These are phyloP conservation scores for Liposcelis brunnea DNA, from an alignment of 2,888 invertebrate species.

Conservation along the genomic window DNA sequence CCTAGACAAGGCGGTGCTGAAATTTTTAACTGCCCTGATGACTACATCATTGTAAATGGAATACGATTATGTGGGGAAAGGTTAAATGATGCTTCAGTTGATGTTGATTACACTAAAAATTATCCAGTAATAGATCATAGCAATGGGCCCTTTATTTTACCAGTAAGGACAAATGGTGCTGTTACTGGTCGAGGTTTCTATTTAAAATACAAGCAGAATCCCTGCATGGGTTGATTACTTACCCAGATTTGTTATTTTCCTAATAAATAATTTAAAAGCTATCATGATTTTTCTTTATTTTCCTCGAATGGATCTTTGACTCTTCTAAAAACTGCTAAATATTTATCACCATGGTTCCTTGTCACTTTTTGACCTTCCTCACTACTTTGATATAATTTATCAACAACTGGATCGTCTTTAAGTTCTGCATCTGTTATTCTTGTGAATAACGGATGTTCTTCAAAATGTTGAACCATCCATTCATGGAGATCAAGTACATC, in stretches of 20 bases:
- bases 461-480: slow-evolving; percentile 92
- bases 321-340: slow-evolving; percentile 73
- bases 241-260: neutral
- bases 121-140: slow-evolving; percentile 50
- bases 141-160: slow-evolving; percentile 51
- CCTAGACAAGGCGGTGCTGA: slow-evolving; percentile 56
- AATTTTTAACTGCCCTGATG: slow-evolving; percentile 55
- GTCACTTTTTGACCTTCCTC: slow-evolving; percentile 98
- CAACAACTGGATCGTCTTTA: slow-evolving; percentile 65
- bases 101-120: slow-evolving; percentile 43
- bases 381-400: slow-evolving; percentile 76
- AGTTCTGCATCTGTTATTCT: slow-evolving; percentile 53
- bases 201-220: slow-evolving; percentile 48
- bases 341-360: slow-evolving; percentile 86
- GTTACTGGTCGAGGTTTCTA: slow-evolving; percentile 52
- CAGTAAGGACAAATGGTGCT: slow-evolving; percentile 45
- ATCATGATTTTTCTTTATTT: too few relatives aligned
- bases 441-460: slow-evolving; percentile 77
- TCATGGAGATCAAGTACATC: slow-evolving; percentile 94
- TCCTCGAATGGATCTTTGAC: slow-evolving; percentile 31
- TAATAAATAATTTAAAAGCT: neutral
- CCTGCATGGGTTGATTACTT: slow-evolving; percentile 27
- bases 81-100: slow-evolving; percentile 48
- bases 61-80: slow-evolving; percentile 54
- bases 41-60: slow-evolving; percentile 51